Percentiles rank a stretch among this genome's conserved stretches.
Evolutionary conservation across 2,888 invertebrate species (phyloP).

Genomic region (Drosophila tripunctata): DNA sequence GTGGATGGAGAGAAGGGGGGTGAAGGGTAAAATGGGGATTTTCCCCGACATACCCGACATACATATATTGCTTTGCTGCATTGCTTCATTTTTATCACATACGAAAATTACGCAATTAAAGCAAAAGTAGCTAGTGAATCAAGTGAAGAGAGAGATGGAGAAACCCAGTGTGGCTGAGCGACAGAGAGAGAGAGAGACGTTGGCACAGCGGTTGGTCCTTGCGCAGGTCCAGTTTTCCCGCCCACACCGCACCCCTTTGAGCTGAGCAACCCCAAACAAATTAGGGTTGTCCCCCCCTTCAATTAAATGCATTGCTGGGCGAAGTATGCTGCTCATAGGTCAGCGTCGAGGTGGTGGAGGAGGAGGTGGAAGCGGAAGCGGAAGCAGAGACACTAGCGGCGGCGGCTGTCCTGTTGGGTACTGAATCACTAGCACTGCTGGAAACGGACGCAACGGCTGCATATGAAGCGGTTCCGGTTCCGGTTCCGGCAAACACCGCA

Average conservation of each 20-base stretch:
- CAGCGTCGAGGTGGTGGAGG: slow-evolving; percentile 46
- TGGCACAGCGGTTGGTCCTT: slow-evolving; percentile 62
- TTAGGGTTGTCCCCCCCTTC: slow-evolving; percentile 69
- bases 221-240: slow-evolving; percentile 48
- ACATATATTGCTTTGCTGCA: slow-evolving; percentile 59
- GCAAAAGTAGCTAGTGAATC: slow-evolving; percentile 67
- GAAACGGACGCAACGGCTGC: slow-evolving; percentile 6
- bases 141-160: too few species aligned
- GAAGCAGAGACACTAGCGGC: background rate
- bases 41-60: background rate
- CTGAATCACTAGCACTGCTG: slow-evolving; percentile 29
- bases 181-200: background rate
- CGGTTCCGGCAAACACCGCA: slow-evolving; percentile 36
- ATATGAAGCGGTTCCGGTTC: slow-evolving; percentile 5
- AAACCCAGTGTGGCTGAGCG: too few species aligned
- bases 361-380: background rate
- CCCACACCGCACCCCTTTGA: background rate
- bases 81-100: slow-evolving; percentile 67
- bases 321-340: slow-evolving; percentile 78
- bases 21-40: background rate
- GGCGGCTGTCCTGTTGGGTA: slow-evolving; percentile 28
- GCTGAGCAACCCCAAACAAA: slow-evolving; percentile 62
- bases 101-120: slow-evolving; percentile 66
- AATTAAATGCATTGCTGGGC: slow-evolving; percentile 82
- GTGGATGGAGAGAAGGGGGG: background rate